Conservation (phyloP, 2,113 vertebrate genomes). For the Misgurnus mizolepis region DNA sequence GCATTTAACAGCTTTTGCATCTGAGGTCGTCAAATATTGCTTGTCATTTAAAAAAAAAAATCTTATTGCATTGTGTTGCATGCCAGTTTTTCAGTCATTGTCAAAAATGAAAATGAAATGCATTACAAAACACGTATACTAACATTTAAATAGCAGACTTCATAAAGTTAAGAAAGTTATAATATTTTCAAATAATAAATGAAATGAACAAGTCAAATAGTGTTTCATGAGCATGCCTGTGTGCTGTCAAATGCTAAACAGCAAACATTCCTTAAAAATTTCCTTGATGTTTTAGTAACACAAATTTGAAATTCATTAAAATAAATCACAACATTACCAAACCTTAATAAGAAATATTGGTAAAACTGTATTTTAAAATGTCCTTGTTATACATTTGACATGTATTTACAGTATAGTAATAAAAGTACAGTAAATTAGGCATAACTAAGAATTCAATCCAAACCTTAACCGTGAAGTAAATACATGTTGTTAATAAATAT, state of each 20-base stretch:
- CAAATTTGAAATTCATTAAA: neutral
- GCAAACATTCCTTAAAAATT: neutral
- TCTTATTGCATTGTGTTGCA: slow-evolving; percentile 1
- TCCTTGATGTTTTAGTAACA: neutral
- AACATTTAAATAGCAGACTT: neutral
- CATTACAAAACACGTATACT: neutral
- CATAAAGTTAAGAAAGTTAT: neutral
- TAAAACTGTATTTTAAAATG: no score
- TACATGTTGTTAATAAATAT: no score
- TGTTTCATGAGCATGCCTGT: neutral
- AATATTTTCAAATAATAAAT: neutral
- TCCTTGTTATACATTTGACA: no score
- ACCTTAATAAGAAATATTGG: no score
- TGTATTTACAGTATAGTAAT: neutral
- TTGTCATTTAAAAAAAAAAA: neutral
- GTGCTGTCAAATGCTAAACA: neutral
- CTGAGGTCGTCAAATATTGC: neutral
- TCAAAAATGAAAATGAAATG: neutral
- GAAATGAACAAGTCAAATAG: neutral
- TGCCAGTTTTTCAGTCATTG: neutral
- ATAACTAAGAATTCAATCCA: neutral
- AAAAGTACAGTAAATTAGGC: neutral
- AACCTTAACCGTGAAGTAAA: no score
- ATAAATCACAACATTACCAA: neutral
- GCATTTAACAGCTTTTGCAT: no score